Evolutionary conservation across 2,888 invertebrate species (phyloP).

Genomic region (Tenthredo livida): DNA sequence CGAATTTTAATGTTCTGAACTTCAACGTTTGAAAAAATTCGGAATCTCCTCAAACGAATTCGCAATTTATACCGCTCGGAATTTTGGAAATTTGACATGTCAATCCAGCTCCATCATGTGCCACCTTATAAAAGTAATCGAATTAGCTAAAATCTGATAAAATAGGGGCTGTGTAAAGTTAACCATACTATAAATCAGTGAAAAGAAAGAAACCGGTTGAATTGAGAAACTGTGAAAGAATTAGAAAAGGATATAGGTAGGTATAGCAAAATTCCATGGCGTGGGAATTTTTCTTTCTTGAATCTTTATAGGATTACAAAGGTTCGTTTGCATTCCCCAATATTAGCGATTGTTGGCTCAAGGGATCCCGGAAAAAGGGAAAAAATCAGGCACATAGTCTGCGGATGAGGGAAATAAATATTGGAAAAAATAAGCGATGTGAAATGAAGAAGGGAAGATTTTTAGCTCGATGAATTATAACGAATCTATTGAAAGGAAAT

Average conservation of each 20-base stretch:
- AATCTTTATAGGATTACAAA: background rate
- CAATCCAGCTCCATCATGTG: too few relatives aligned
- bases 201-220: too few relatives aligned
- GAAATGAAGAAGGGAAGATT: background rate
- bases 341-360: conserved; percentile 13
- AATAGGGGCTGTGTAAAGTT: too few relatives aligned
- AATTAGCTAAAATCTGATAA: too few relatives aligned
- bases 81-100: too few relatives aligned
- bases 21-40: too few relatives aligned
- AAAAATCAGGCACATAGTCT: background rate
- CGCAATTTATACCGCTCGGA: too few relatives aligned
- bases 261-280: background rate
- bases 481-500: conserved; percentile 3
- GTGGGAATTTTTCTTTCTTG: background rate
- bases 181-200: too few relatives aligned
- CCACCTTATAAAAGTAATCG: too few relatives aligned
- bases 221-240: too few relatives aligned
- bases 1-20: too few relatives aligned
- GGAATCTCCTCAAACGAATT: too few relatives aligned
- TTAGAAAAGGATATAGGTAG: background rate
- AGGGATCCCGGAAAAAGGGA: background rate
- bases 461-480: background rate
- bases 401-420: background rate
- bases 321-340: background rate
- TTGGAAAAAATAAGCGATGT: background rate